A percentile compares a stretch with the other conserved stretches of the same genome.
Evolutionary conservation across 2,113 vertebrate genomes (phyloP).

Genomic region (Festucalex cinctus): DNA sequence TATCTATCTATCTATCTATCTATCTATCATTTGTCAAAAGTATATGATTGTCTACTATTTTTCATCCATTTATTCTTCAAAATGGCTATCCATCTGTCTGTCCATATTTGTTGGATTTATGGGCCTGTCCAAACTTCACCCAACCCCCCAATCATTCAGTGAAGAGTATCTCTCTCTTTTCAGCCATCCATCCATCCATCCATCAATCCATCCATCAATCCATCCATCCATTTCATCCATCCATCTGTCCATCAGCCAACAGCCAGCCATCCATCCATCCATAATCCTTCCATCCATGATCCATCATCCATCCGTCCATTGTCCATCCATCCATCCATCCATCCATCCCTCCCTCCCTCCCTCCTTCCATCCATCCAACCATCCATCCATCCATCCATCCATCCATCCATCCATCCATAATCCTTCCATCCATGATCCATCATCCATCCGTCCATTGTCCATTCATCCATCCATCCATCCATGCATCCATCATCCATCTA

Average conservation of each 20-base stretch:
- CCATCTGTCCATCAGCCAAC: background rate
- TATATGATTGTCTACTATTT: too few relatives aligned
- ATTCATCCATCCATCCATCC: background rate
- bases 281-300: too few relatives aligned
- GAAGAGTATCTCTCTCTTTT: background rate
- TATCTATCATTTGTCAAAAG: constrained; percentile 9
- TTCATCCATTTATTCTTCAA: background rate
- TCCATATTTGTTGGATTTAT: too few relatives aligned
- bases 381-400: constrained; percentile 7
- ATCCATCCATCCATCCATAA: background rate
- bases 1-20: constrained; percentile 37
- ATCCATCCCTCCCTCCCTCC: background rate
- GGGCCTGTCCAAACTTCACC: too few relatives aligned
- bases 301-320: background rate
- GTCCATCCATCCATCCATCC: constrained; percentile 2
- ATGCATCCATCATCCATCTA: constrained; percentile 10
- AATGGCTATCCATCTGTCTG: too few relatives aligned
- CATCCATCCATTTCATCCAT: background rate
- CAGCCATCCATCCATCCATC: background rate
- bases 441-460: background rate
- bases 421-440: too few relatives aligned
- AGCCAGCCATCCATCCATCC: background rate
- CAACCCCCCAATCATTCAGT: background rate
- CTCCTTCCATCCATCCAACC: background rate
- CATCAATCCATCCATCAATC: background rate